These are phyloP conservation scores for Tanypteryx hageni DNA, from an alignment of 2,888 invertebrate genomes.

Conservation along the genomic window DNA sequence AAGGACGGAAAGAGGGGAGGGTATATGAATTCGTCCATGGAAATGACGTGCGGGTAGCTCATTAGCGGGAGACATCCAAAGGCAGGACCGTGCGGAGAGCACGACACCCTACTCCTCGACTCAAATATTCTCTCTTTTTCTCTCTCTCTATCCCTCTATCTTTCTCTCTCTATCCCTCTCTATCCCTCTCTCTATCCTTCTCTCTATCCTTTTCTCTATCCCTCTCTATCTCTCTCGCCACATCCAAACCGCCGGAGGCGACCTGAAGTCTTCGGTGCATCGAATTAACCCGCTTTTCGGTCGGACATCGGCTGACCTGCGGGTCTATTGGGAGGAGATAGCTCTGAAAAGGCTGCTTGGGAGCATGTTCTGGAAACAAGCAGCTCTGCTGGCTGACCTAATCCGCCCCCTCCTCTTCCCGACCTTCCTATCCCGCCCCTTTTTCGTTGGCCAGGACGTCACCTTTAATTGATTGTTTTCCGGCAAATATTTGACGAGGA, in stretches of 20 bases:
- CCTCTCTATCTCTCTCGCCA: background rate
- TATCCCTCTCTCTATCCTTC: background rate
- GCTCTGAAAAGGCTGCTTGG: constrained; percentile 29
- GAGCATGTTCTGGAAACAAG: constrained; percentile 61
- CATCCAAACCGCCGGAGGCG: constrained; percentile 38
- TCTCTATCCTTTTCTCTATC: background rate
- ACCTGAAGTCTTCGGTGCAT: constrained; percentile 43
- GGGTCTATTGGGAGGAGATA: constrained; percentile 27
- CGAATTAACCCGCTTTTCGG: constrained; percentile 60
- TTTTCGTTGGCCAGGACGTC: constrained; percentile 38
- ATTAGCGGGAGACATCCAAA: constrained; percentile 49
- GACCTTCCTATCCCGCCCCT: constrained; percentile 30
- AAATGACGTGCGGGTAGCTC: constrained; percentile 60
- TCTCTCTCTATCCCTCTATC: background rate
- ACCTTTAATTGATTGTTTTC: constrained; percentile 64
- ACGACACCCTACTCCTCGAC: constrained; percentile 12
- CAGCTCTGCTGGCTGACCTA: constrained; percentile 29
- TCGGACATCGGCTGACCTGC: constrained; percentile 36
- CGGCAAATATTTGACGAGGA: constrained; percentile 60
- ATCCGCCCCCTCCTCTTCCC: background rate
- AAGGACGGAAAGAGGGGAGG: background rate
- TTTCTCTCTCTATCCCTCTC: background rate
- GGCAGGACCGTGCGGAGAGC: background rate
- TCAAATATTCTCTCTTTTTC: background rate
- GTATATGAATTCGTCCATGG: constrained; percentile 32